Evolutionary conservation across 2,113 vertebrate species (phyloP).

Genomic region (Nansenia antarctica): DNA sequence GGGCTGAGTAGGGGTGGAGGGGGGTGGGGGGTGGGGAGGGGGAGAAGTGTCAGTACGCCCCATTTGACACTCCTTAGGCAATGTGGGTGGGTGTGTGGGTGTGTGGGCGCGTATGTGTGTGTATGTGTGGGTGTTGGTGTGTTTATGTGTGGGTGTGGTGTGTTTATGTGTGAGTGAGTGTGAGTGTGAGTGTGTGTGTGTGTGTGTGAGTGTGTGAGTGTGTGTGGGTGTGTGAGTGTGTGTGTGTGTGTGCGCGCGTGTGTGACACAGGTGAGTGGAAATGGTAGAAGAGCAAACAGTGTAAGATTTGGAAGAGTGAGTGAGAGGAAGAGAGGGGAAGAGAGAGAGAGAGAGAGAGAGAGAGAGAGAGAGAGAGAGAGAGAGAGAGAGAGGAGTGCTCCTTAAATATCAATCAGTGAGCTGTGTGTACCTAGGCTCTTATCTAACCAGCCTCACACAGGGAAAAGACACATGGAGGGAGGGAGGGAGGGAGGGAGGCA

Average conservation of each 20-base stretch:
- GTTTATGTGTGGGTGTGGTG: background rate
- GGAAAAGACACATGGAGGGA: background rate
- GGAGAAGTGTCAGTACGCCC: slow-evolving; percentile 27
- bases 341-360: background rate
- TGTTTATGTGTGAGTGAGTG: slow-evolving; percentile 11
- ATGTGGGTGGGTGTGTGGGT: slow-evolving; percentile 37
- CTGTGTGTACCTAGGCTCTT: slow-evolving; percentile 10
- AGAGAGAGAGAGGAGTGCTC: background rate
- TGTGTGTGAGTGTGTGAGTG: slow-evolving; percentile 8
- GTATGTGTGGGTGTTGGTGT: background rate
- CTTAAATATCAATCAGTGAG: slow-evolving; percentile 27
- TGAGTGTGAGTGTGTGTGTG: slow-evolving; percentile 27
- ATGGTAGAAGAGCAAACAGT: background rate
- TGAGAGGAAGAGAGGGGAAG: background rate
- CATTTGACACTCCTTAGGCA: slow-evolving; percentile 45
- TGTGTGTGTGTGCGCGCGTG: background rate
- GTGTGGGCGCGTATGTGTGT: slow-evolving; percentile 27
- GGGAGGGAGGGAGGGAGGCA: background rate
- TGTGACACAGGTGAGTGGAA: background rate
- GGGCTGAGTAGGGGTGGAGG: too few species aligned
- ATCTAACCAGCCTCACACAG: slow-evolving; percentile 1
- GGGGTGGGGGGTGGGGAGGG: background rate
- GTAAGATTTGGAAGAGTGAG: background rate
- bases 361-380: background rate
- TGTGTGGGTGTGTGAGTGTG: background rate